phyloP scores from a whole-genome alignment of 2,888 invertebrate genomes.

The Lochmaea capreae region DNA sequence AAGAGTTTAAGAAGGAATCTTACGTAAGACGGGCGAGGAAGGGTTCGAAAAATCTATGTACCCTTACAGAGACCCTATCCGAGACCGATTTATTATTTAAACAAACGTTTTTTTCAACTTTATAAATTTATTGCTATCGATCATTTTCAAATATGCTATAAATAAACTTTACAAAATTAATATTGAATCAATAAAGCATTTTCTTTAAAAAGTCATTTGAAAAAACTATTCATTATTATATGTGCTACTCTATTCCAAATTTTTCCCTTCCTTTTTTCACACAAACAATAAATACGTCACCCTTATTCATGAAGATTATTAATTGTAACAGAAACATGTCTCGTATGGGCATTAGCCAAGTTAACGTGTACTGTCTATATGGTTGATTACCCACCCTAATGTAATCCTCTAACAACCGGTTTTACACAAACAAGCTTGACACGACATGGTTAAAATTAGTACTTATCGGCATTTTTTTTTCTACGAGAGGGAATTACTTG shows the following conservation, averaged over 20 bases:
- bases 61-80: no score
- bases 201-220: no score
- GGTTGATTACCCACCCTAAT: conserved; percentile 18
- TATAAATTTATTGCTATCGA: no score
- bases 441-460: conserved; percentile 17
- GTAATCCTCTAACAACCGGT: conserved; percentile 17
- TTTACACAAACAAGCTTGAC: conserved; percentile 18
- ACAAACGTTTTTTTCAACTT: no score
- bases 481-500: background rate
- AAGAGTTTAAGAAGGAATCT: no score
- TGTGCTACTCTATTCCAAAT: background rate
- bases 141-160: no score
- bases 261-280: background rate
- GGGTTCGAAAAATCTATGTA: no score
- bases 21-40: no score
- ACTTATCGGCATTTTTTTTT: conserved; percentile 4
- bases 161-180: no score
- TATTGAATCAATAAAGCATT: no score
- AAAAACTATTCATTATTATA: background rate
- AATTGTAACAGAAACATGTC: background rate
- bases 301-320: background rate
- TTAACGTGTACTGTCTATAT: conserved; percentile 1
- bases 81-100: no score
- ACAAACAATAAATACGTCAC: conserved; percentile 7
- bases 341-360: conserved; percentile 7